These are phyloP conservation scores for Patiria pectinifera DNA, from an alignment of 53 echinoderm and acorn worm genomes.

Conservation along the genomic window DNA sequence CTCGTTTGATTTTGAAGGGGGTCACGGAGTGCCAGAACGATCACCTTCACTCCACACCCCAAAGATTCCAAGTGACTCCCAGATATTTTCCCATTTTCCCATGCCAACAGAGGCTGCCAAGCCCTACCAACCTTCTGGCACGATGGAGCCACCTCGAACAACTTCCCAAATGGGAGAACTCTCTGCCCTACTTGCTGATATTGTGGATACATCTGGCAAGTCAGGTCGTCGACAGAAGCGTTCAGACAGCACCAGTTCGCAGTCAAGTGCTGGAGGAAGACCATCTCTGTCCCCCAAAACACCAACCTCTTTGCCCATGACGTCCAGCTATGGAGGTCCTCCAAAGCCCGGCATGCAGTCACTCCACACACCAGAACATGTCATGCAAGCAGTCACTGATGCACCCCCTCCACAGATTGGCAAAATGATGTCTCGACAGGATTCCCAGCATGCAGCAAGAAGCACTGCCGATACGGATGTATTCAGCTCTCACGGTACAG, in stretches of 20 bases:
- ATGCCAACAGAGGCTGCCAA: constrained; percentile 47
- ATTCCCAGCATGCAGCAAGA: constrained; percentile 42
- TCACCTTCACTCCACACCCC: constrained; percentile 54
- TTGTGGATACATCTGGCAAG: constrained; percentile 76
- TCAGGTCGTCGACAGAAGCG: constrained; percentile 66
- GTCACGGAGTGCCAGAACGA: constrained; percentile 47
- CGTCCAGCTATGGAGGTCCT: constrained; percentile 48
- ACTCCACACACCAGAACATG: constrained; percentile 71
- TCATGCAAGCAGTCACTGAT: constrained; percentile 55
- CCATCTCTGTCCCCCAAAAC: constrained; percentile 67
- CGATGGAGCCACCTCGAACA: constrained; percentile 71
- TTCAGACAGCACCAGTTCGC: constrained; percentile 88
- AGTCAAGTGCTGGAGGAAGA: constrained; percentile 75
- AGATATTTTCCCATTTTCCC: constrained; percentile 49
- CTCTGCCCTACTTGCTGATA: constrained; percentile 72
- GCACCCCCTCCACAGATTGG: constrained; percentile 38
- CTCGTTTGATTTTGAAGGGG: constrained; percentile 59
- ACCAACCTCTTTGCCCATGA: constrained; percentile 66
- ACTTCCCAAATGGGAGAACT: constrained; percentile 74
- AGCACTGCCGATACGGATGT: constrained; percentile 57
- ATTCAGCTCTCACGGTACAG: constrained; percentile 50
- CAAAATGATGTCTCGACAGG: constrained; percentile 41
- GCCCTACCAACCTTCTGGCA: constrained; percentile 34
- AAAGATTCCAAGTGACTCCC: constrained; percentile 46
- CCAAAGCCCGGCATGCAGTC: constrained; percentile 58